Conservation (phyloP, 2,113 vertebrate species). For the Silurus meridionalis region DNA sequence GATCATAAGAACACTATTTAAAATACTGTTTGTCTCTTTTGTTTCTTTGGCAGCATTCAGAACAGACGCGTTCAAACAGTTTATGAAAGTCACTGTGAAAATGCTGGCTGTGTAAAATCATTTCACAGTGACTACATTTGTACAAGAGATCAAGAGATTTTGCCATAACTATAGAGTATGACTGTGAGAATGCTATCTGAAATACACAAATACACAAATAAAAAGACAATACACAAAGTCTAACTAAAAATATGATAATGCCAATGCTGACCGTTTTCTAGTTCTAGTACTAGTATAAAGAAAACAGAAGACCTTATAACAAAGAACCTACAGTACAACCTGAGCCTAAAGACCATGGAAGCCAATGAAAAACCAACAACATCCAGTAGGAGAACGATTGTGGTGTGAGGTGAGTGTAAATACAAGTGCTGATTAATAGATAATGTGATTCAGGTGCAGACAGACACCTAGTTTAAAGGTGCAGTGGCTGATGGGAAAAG, state of each 20-base stretch:
- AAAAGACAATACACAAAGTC: not conserved
- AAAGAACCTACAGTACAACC: no score
- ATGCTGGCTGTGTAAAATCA: not conserved
- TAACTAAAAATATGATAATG: not conserved
- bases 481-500: no score
- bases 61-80: not conserved
- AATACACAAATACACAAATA: not conserved
- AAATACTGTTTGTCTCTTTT: not conserved
- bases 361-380: no score
- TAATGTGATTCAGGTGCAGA: no score
- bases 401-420: no score
- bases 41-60: not conserved
- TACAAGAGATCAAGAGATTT: not conserved
- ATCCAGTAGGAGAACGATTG: no score
- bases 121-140: not conserved
- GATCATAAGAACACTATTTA: not conserved
- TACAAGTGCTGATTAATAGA: no score
- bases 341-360: no score
- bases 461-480: no score
- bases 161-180: not conserved
- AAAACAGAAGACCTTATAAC: no score
- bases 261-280: not conserved
- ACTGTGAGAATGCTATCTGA: not conserved
- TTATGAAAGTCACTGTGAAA: not conserved
- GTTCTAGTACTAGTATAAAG: no score